phyloP scores from a whole-genome alignment of 2,113 vertebrate species.

The Gallinago media region DNA sequence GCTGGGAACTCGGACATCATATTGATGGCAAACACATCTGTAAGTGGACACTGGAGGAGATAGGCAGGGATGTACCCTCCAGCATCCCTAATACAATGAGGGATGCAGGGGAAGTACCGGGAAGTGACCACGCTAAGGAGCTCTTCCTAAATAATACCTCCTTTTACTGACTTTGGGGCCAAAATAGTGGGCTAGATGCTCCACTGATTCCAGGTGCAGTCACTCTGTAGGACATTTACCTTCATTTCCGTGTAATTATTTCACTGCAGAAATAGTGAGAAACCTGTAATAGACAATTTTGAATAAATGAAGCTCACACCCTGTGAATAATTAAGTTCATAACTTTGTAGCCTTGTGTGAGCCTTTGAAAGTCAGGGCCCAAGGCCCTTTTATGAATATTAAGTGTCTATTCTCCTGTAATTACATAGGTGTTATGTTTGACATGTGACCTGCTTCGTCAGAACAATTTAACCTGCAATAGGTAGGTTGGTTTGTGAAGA shows the following conservation, averaged over 20 bases:
- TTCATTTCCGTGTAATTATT: background rate
- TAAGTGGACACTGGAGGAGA: background rate
- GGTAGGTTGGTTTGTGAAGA: background rate
- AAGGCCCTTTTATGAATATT: background rate
- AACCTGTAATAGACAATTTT: background rate
- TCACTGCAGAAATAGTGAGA: background rate
- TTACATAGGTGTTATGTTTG: background rate
- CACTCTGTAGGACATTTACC: background rate
- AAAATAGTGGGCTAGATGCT: background rate
- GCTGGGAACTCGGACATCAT: background rate
- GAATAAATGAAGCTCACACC: background rate
- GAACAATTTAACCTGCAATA: background rate
- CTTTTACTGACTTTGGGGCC: background rate
- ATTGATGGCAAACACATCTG: background rate
- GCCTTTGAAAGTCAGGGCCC: background rate
- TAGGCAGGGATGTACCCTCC: background rate
- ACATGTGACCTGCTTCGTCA: background rate
- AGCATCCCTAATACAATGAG: background rate
- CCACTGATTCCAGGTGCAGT: background rate
- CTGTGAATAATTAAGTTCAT: background rate
- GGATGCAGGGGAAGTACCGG: background rate
- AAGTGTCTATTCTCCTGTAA: background rate
- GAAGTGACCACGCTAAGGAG: background rate
- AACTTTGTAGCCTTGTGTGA: background rate
- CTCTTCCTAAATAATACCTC: background rate